Base-by-base conservation (phyloP, 1,140 invertebrate genomes). In the Drosophila kurseongensis region DNA sequence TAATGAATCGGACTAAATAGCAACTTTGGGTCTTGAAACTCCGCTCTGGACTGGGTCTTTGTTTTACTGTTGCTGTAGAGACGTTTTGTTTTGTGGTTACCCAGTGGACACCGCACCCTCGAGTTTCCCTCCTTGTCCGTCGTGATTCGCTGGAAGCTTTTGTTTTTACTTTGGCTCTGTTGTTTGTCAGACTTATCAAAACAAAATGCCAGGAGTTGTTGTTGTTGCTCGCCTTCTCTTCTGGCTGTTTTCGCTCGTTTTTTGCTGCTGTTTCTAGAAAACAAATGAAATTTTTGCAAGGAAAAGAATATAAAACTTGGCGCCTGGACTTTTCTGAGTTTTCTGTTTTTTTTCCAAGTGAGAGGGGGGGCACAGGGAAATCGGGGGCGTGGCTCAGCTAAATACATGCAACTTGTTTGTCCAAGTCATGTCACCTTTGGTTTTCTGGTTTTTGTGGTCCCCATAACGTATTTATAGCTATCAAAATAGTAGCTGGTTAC, bases 181-280 rank as follows among this genome's bases (percentile, higher is more conserved):
- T 84, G 80, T 80, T 80, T 80, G 80, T 74, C 80, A 80, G 84
- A 83, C 62, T 89, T 88, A 80, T 88, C 84, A 89, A 83, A 89
- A 89, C 80, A 89, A 89, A 82, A 76, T 86, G 75, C 71, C 71
- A 80, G 74, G 45, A 65, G 44, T 73, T 65, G 75, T 75, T 59
- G 54, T 77, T 63, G 58, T 55, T 69, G 48, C 40, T 55, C 61
- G 18, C 52, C 16, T 40, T 27, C 29, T 63, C 44, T 77, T 71
- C 44, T 81, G 63, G 45, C 16, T 71, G 65, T 57, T 69, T 78
- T 76, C 41, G 54, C 74, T 75, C 47, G 44, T 72, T 59, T 80
- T 48, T 59, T 72, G 50, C 75, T 85, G 48, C 80, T 78, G 61
- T 81, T 86, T 75, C 69, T 71, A 57, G 41, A 85, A 78, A 84